Base-by-base conservation (phyloP, 2,888 invertebrate genomes). In the Drosophila prostipennis region DNA sequence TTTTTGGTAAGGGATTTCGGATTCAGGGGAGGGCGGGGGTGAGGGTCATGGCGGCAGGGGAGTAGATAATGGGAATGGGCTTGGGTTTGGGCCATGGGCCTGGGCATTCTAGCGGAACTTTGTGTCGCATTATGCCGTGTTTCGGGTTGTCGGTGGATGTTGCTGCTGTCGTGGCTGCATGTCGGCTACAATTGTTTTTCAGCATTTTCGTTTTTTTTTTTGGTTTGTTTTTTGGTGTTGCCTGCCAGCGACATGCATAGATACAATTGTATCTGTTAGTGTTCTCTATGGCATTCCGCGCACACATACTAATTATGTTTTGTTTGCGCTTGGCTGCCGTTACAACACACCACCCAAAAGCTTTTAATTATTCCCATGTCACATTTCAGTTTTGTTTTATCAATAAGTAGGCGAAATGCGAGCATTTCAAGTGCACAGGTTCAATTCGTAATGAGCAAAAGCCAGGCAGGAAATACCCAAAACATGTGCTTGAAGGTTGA, bases 51-150 rank as follows among this genome's bases (percentile, higher is more conserved):
- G 36, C 7, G 48, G 40, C 16, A 37, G n/a, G 32, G 46, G 46
- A 3, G 10, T 8, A 32, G 16, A 8, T 11, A 14, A 46, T 46
- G 29, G 46, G 29, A 14, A 46, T 46, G 76, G 72, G 76, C 58
- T 61, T 46, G 46, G 14, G 46, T 32, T 46, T 61, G 55, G 60
- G 65, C 60, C 57, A 49, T 79, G 75, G 69, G 80, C 54, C 59
- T 78, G 81, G 72, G 64, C 86, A 83, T 69, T 83, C 83, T 82
- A 83, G 83, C 83, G 83, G 86, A 83, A 83, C 83, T 79, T 71
- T 85, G 77, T 83, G 86, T 83, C 86, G 79, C 85, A 82, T 78
- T 82, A 81, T 85, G 86, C 76, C 76, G 68, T 76, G 77, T 82
- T 72, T 72, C 40, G 54, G 56, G 45, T 74, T 72, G 67, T 64